A percentile compares a stretch with the other conserved stretches of the same genome.
These are phyloP conservation scores for Monoplex corrugatus DNA, from an alignment of 2,888 invertebrate species.

Conservation along the genomic window DNA sequence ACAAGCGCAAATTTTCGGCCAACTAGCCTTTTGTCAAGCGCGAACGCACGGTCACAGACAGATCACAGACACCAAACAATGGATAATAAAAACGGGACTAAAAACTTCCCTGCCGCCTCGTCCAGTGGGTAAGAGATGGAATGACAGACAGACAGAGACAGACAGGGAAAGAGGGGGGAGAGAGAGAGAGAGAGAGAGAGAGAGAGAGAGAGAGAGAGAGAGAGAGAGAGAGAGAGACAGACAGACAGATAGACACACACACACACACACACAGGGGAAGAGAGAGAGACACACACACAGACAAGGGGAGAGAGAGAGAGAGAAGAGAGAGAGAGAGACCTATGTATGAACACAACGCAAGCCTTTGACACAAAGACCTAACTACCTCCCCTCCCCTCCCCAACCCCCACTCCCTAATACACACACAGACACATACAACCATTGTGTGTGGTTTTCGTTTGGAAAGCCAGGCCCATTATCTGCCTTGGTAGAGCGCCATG, in stretches of 20 bases:
- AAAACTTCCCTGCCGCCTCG: too few relatives aligned
- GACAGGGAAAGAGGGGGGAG: background rate
- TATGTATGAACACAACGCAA: background rate
- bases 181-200: background rate
- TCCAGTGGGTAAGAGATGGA: too few relatives aligned
- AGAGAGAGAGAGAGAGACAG: conserved; percentile 20
- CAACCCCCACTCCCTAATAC: background rate
- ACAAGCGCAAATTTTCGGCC: too few relatives aligned
- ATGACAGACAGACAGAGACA: background rate
- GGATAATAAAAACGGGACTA: too few relatives aligned
- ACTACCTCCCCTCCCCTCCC: background rate
- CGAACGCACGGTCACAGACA: too few relatives aligned
- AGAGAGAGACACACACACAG: background rate
- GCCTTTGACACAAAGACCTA: background rate
- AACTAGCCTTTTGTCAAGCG: too few relatives aligned
- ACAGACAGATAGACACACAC: background rate
- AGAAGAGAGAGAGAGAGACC: background rate
- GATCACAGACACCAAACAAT: too few relatives aligned
- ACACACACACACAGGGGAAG: background rate
- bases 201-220: background rate
- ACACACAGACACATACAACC: background rate
- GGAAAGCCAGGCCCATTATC: too few relatives aligned
- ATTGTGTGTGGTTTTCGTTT: too few relatives aligned
- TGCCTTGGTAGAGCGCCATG: too few relatives aligned
- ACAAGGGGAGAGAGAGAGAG: background rate